Percentiles rank a stretch among this genome's conserved stretches.
phyloP scores from a whole-genome alignment of 2,888 invertebrate species.

The Synanthedon andrenaeformis region DNA sequence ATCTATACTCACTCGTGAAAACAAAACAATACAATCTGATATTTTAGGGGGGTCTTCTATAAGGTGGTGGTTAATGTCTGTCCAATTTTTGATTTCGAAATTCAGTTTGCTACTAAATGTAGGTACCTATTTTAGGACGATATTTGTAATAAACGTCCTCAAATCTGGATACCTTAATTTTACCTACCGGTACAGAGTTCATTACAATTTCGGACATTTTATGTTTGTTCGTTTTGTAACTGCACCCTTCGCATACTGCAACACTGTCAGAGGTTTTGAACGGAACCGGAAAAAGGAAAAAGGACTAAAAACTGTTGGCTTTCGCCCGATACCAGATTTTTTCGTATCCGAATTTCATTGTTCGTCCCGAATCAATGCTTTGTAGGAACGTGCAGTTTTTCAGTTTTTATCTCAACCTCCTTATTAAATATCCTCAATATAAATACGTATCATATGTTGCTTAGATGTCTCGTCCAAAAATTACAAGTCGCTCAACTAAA shows the following conservation, averaged over 20 bases:
- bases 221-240: not conserved
- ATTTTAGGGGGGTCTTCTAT: no score
- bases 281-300: slow-evolving; percentile 22
- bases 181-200: not conserved
- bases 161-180: not conserved
- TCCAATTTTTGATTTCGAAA: no score
- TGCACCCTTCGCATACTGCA: slow-evolving; percentile 2
- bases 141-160: not conserved
- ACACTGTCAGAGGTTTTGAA: slow-evolving; percentile 22
- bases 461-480: no score
- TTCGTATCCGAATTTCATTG: slow-evolving; percentile 13
- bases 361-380: slow-evolving; percentile 29
- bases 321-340: slow-evolving; percentile 32
- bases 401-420: no score
- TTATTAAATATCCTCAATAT: no score
- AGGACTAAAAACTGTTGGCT: slow-evolving; percentile 34
- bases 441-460: no score
- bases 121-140: no score
- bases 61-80: no score
- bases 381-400: slow-evolving; percentile 6
- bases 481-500: no score
- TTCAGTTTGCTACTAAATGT: no score
- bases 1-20: no score
- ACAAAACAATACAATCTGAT: no score
- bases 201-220: not conserved